Base-by-base conservation (phyloP, 2,113 vertebrate species). In the Dasyornis broadbenti region DNA sequence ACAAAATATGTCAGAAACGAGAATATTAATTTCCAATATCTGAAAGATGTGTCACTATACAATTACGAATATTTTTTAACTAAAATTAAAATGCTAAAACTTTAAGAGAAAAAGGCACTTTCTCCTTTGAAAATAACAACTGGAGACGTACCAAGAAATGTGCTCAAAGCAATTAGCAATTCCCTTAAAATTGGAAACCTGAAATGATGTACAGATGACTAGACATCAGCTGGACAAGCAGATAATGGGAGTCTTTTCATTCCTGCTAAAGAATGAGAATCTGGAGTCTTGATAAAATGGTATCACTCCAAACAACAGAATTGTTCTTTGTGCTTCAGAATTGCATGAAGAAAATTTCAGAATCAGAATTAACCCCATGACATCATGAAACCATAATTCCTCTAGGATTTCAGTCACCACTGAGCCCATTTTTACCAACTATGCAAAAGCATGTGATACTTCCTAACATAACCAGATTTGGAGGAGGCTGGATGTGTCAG, bases 381-480 rank as follows among this genome's bases (percentile, higher is more conserved):
- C 33, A 27, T 28, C 0, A 4, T 24, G 42, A 88, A 84, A 65
- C 5, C 1, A 1, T 37, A 0, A 2, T 24, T 71, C 57, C 49
- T 57, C 13, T 28, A 37, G 20, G 17, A 80, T 54, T 64, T 83
- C 72, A 60, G 33, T 35, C 49, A 50, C 39, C 53, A 59, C 57
- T 59, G 26, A 77, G 35, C 6, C 39, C 4, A 4, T 47, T 64
- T 86, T 63, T 59, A 86, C n/a, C 2, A 1, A 42, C 44, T 64
- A 9, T 15, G 17, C 11, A 64, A 69, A 91, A 72, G 26, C 23
- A 37, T 6, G 19, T 24, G n/a, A 50, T 13, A 17, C 20, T 66
- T 83, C 22, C 63, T 47, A 72, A 50, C 7, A 49, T 10, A 50
- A 60, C 11, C 57, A 68, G 72, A 45, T 47, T 30, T 45, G 20